Percentiles rank a stretch among this genome's conserved stretches.
These are phyloP conservation scores for Euzophera pinguis DNA, from an alignment of 2,888 invertebrate species.

Conservation along the genomic window DNA sequence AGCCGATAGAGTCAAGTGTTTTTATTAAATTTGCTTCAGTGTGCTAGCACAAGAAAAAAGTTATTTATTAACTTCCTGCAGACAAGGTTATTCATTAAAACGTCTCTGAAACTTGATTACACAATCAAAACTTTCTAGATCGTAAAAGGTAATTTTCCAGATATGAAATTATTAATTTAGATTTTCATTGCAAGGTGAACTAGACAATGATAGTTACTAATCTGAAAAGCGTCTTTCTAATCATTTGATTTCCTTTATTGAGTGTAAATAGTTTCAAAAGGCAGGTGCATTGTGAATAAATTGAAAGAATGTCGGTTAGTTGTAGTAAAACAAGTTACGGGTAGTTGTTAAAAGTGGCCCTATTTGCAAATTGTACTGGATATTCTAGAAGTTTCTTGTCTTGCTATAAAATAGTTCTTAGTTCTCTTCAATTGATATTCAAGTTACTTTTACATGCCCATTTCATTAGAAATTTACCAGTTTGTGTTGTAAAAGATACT, in stretches of 20 bases:
- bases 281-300: conserved; percentile 5
- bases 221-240: conserved; percentile 6
- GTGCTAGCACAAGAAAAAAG: background rate
- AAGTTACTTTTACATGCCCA: no score
- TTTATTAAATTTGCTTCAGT: background rate
- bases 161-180: background rate
- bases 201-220: background rate
- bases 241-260: background rate
- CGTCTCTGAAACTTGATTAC: background rate
- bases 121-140: background rate
- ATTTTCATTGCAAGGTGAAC: no score
- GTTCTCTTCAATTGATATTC: no score
- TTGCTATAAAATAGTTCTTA: no score
- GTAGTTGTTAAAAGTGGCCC: background rate
- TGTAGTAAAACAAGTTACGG: background rate
- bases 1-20: background rate
- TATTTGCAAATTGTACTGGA: background rate
- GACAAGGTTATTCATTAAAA: background rate
- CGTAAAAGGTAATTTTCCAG: background rate
- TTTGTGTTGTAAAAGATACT: no score
- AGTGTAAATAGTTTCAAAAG: background rate
- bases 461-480: no score
- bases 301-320: background rate
- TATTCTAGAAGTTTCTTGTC: no score
- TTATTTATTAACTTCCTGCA: background rate